Conservation (phyloP, 2,797 vertebrate genomes). For the Arnoldichthys spilopterus region DNA sequence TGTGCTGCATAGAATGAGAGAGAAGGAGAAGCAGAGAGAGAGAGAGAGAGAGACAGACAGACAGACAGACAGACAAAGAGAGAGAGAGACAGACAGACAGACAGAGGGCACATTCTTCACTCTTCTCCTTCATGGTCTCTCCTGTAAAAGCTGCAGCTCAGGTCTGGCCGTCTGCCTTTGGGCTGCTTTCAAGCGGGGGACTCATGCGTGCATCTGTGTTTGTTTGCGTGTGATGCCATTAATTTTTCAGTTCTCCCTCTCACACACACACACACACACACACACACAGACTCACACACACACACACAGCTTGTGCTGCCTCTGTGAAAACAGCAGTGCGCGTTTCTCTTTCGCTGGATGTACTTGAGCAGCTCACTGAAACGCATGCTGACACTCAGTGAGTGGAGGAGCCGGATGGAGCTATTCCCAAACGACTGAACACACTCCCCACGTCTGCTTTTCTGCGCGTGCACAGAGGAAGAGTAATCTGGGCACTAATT, state of each 20-base stretch:
- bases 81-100: not conserved
- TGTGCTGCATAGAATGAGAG: too few species aligned
- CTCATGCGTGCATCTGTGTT: conserved; percentile 75
- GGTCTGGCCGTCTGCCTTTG: conserved; percentile 74
- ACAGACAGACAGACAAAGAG: too few species aligned
- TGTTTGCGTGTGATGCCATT: conserved; percentile 80
- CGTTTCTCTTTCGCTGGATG: conserved; percentile 71
- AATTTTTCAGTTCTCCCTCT: conserved; percentile 78
- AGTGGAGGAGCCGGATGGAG: conserved; percentile 61
- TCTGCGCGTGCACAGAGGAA: conserved; percentile 48
- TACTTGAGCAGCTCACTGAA: conserved; percentile 76
- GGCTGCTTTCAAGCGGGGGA: conserved; percentile 77
- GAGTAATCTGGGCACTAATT: conserved; percentile 80
- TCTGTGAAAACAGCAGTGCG: conserved; percentile 70
- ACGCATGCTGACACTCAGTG: conserved; percentile 76
- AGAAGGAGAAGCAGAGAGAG: conserved; percentile 39
- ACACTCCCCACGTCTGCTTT: conserved; percentile 57
- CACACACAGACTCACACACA: conserved; percentile 47
- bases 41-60: conserved; percentile 31
- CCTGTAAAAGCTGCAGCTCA: conserved; percentile 67
- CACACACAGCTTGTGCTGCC: conserved; percentile 69
- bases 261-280: conserved; percentile 43
- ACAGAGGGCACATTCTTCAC: too few species aligned
- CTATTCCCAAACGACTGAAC: conserved; percentile 66
- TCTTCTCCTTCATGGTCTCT: conserved; percentile 64